Base-by-base conservation (phyloP, 2,888 invertebrate species). In the Pelosia muscerda region DNA sequence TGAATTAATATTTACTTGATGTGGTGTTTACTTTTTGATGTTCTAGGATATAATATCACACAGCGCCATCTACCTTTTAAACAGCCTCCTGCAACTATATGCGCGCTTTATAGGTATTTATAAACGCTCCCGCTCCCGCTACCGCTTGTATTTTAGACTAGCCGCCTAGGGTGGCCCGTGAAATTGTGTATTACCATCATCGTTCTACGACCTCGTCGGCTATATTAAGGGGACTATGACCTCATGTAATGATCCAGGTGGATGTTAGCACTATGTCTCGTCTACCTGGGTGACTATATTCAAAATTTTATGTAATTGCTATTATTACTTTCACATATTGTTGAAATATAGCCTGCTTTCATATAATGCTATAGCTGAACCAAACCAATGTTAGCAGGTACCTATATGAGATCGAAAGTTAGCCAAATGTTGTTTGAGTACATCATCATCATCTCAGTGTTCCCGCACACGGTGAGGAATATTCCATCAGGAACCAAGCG, bases 101-200 rank as follows among this genome's bases (percentile, higher is more conserved):
- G n/a, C n/a, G n/a, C n/a, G n/a, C n/a, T n/a, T 9, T 10, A 22
- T 23, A 22, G 10, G 13, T n/a, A 26, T 19, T 28, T 28, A 31
- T 57, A 31, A 28, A n/a, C 19, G 26, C 15, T n/a, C 13, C 22
- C 73, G 75, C 78, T 74, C 15, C 55, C 75, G 68, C 66, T 67
- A 28, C 59, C 22, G 75, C 81, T 72, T 54, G 0, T 81, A 0
- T 31, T 73, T 83, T 84, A 59, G 2, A 58, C 84, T 84, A 77
- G 63, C 76, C 55, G 72, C 66, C 81, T 85, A 86, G 89, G 88
- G 87, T 88, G 88, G 84, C 87, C 92, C 91, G 86, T 93, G 92
- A 93, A 92, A 93, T 92, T 92, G 90, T 90, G 89, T 89, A 94
- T 93, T 91, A 91, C 90, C 88, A 90, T 90, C 91, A 91, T 89